Conservation (phyloP, 2,113 vertebrate genomes). For the Sebastes fasciatus region DNA sequence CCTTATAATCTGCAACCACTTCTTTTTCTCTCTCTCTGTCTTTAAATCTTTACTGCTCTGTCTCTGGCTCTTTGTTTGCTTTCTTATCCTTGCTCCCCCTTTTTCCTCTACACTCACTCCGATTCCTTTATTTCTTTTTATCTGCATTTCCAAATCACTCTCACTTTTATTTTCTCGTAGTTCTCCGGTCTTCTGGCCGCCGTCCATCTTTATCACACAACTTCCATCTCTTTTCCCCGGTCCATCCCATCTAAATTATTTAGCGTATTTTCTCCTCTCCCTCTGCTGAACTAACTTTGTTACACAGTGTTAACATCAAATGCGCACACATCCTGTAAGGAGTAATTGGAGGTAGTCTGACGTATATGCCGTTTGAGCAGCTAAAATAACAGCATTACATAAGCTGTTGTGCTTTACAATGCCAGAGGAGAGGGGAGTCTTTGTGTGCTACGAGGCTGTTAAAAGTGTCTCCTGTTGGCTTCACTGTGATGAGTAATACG, state of each 20-base stretch:
- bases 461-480: slow-evolving; percentile 54
- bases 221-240: slow-evolving; percentile 1
- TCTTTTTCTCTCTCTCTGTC: slow-evolving; percentile 8
- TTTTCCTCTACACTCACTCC: background rate
- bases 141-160: background rate
- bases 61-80: slow-evolving; percentile 11
- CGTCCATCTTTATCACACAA: slow-evolving; percentile 29
- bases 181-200: background rate
- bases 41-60: slow-evolving; percentile 17
- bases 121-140: background rate
- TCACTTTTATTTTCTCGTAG: background rate
- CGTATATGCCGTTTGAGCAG: slow-evolving; percentile 28
- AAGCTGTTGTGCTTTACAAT: slow-evolving; percentile 46
- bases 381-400: slow-evolving; percentile 62
- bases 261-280: slow-evolving; percentile 21
- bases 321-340: slow-evolving; percentile 29
- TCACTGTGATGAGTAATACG: slow-evolving; percentile 60
- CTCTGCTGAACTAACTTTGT: slow-evolving; percentile 46
- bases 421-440: slow-evolving; percentile 23
- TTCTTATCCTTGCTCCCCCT: background rate
- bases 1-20: slow-evolving; percentile 16
- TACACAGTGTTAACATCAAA: slow-evolving; percentile 40
- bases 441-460: slow-evolving; percentile 55
- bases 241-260: slow-evolving; percentile 49
- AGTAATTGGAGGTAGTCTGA: slow-evolving; percentile 47